These are phyloP conservation scores for Sinelater perroti DNA, from an alignment of 2,888 invertebrate species.

Conservation along the genomic window DNA sequence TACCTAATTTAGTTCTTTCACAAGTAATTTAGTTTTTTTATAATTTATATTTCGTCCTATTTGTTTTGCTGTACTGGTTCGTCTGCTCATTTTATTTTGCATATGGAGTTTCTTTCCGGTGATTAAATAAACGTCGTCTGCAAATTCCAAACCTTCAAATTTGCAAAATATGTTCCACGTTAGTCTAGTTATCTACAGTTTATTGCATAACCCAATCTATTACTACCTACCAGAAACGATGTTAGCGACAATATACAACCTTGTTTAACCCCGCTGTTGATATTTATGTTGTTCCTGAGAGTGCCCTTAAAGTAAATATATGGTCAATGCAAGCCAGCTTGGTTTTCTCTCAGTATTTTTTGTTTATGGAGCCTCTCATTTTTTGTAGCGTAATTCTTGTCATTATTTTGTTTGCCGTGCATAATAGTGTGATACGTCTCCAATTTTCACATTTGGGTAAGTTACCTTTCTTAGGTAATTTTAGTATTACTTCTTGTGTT, in stretches of 20 bases:
- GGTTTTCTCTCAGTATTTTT: too few species aligned
- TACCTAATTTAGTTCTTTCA: not conserved
- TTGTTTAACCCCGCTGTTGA: constrained; percentile 1
- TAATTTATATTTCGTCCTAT: constrained; percentile 1
- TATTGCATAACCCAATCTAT: constrained; percentile 3
- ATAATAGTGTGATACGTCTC: too few species aligned
- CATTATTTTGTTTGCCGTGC: too few species aligned
- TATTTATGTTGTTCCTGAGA: not conserved
- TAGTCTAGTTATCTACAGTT: not conserved
- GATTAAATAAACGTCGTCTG: not conserved
- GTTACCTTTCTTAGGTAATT: too few species aligned
- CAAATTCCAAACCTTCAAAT: not conserved
- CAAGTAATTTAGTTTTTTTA: not conserved
- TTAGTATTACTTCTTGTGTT: too few species aligned
- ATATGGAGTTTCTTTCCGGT: not conserved
- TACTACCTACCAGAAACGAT: constrained; percentile 1
- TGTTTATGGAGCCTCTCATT: too few species aligned
- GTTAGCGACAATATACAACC: too few species aligned
- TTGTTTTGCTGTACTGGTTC: not conserved
- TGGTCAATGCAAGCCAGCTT: too few species aligned
- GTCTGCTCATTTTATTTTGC: constrained; percentile 1
- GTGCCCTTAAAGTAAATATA: not conserved
- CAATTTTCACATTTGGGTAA: too few species aligned
- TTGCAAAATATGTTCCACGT: not conserved
- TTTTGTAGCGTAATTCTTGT: too few species aligned